Evolutionary conservation across 2,797 vertebrate species (phyloP), one percentile per base, ranked within the genome.

Genomic region (Poeciliopsis gracilis): DNA sequence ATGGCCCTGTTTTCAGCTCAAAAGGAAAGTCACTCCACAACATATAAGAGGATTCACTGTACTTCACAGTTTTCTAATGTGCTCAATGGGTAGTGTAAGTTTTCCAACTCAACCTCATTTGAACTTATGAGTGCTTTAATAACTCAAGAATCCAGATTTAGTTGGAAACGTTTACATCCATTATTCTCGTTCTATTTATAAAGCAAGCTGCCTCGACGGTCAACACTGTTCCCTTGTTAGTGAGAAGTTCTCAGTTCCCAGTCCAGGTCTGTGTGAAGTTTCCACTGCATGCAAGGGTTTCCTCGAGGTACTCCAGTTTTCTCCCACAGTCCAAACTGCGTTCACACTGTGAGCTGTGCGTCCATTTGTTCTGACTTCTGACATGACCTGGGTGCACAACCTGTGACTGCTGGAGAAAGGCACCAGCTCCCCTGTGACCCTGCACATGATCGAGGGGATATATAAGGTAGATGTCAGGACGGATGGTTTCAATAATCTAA

Each of bases 391-490:
- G 43, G 41, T 70, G 41, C 11, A 70, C 13, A 45, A 9, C 67
- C 67, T 70, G 67, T 70, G 67, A 46, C 67, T 46, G 43, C 67
- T 70, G 43, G 67, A 28, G 67, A 70, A 18, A 70, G 67, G 25
- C 67, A 70, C 67, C 25, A 45, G 43, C 67, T 70, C n/a, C 20
- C 43, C 41, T 70, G 67, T 28, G 41, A 70, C 41, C 43, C 25
- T 28, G 25, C 67, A 46, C 67, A 45, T 70, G 67, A 70, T 46
- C 8, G 25, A 46, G 41, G 2, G 6, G 43, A 46, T 28, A 70
- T 43, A 15, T 45, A 70, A n/a, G 45, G 8, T 46, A 46, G 63
- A 70, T 70, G 41, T 46, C 28, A 16, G 41, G 7, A 70, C 16
- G 13, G 41, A 16, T 16, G 67, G 41, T n/a, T 70, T 15, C 41